Conservation (phyloP, 2,888 invertebrate species). For the Ornithoptera priamus region DNA sequence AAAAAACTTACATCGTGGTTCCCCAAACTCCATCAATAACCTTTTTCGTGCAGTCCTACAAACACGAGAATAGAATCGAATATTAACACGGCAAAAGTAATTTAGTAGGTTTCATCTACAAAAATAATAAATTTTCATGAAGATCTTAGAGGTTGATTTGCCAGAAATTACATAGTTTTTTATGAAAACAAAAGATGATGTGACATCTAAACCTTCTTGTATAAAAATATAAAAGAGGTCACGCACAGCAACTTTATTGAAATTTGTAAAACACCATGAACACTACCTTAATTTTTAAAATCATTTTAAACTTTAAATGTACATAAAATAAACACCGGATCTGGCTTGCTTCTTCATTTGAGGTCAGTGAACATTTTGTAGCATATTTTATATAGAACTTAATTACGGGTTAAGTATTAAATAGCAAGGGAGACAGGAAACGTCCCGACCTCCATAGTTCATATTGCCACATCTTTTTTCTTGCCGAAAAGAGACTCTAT, state of each 20-base stretch:
- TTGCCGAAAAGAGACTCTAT: background rate
- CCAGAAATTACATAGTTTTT: slow-evolving; percentile 21
- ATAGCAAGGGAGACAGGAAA: too few relatives aligned
- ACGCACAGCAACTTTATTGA: background rate
- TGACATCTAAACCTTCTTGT: slow-evolving; percentile 1
- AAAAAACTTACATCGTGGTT: slow-evolving; percentile 30
- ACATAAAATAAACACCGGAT: too few relatives aligned
- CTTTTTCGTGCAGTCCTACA: background rate
- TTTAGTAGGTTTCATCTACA: slow-evolving; percentile 12
- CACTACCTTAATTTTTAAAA: too few relatives aligned
- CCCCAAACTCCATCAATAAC: slow-evolving; percentile 27
- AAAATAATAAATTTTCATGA: slow-evolving; percentile 21
- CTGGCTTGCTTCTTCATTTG: too few relatives aligned
- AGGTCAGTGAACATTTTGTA: too few relatives aligned
- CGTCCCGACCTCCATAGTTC: background rate
- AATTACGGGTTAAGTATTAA: too few relatives aligned
- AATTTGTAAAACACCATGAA: background rate
- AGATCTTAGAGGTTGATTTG: slow-evolving; percentile 12
- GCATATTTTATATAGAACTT: too few relatives aligned
- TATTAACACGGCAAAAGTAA: slow-evolving; percentile 4
- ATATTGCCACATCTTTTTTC: background rate
- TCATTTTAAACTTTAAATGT: too few relatives aligned
- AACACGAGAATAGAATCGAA: slow-evolving; percentile 2
- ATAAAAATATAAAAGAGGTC: slow-evolving; percentile 1
- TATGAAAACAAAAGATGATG: slow-evolving; percentile 17